Percentiles rank a stretch among this genome's conserved stretches.
Conservation (phyloP, 2,797 vertebrate genomes). For the Serranus cabrilla region DNA sequence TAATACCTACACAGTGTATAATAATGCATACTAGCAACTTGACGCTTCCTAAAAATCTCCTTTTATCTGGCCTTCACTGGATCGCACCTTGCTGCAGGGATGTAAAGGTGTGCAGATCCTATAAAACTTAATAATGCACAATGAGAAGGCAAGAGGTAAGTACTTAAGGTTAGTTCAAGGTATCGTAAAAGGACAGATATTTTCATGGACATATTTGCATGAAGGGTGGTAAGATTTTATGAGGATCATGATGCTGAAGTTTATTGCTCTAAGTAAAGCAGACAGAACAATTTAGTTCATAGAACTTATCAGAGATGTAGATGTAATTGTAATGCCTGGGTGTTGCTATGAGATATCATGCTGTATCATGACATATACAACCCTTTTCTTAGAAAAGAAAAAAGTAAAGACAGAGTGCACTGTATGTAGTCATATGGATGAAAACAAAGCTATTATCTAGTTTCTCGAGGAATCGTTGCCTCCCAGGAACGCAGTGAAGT, state of each 20-base stretch:
- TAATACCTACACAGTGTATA: not conserved
- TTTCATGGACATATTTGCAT: not conserved
- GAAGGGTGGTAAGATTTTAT: no score
- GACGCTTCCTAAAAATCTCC: not conserved
- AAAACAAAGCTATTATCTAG: no score
- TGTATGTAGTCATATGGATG: no score
- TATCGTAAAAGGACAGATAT: not conserved
- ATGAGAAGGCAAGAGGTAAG: not conserved
- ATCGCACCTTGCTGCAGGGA: slow-evolving; percentile 1
- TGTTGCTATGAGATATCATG: no score
- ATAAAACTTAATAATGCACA: slow-evolving; percentile 2
- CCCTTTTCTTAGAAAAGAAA: no score
- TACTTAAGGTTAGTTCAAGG: not conserved
- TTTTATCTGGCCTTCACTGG: not conserved
- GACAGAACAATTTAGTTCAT: not conserved
- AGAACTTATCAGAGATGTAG: no score
- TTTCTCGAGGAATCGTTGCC: no score
- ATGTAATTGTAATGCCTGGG: no score
- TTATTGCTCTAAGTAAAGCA: slow-evolving; percentile 3
- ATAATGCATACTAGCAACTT: not conserved
- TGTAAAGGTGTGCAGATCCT: not conserved
- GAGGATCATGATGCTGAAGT: not conserved
- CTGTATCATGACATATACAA: no score
- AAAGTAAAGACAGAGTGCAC: no score
- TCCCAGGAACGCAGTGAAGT: no score